These are phyloP conservation scores for Monarcha castaneiventris DNA, from an alignment of 2,113 vertebrate species.

Conservation along the genomic window DNA sequence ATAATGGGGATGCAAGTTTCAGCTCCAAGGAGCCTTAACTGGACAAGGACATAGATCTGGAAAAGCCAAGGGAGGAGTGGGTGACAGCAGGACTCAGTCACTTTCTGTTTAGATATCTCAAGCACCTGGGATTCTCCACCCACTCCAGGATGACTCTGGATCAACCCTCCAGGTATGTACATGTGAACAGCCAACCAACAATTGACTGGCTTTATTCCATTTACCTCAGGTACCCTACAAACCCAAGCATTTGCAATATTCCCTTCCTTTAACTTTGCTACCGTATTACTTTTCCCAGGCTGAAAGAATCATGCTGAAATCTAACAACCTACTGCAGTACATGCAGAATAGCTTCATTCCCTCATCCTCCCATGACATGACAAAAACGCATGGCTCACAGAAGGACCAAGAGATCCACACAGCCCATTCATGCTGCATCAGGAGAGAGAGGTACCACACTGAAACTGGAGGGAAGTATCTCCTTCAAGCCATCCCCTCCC, in stretches of 20 bases:
- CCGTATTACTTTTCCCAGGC: background rate
- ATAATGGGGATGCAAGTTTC: background rate
- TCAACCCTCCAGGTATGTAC: background rate
- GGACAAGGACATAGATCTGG: background rate
- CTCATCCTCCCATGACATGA: background rate
- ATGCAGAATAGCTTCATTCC: background rate
- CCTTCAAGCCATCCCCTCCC: background rate
- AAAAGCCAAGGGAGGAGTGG: background rate
- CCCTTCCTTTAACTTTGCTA: background rate
- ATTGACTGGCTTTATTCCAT: background rate
- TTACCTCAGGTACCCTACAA: background rate
- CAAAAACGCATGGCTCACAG: rapidly evolving
- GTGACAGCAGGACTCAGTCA: background rate
- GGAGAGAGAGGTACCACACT: background rate
- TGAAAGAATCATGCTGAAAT: background rate
- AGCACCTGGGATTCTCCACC: background rate
- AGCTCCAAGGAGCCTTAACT: background rate
- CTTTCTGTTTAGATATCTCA: background rate
- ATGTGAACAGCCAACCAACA: background rate
- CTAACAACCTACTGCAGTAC: background rate
- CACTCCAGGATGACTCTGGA: background rate
- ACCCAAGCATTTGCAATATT: background rate
- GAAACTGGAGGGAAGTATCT: background rate
- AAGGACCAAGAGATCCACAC: background rate
- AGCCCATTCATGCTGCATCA: background rate